phyloP scores from a whole-genome alignment of 35 echinoderm and acorn worm species.

The Apostichopus parvimensis region DNA sequence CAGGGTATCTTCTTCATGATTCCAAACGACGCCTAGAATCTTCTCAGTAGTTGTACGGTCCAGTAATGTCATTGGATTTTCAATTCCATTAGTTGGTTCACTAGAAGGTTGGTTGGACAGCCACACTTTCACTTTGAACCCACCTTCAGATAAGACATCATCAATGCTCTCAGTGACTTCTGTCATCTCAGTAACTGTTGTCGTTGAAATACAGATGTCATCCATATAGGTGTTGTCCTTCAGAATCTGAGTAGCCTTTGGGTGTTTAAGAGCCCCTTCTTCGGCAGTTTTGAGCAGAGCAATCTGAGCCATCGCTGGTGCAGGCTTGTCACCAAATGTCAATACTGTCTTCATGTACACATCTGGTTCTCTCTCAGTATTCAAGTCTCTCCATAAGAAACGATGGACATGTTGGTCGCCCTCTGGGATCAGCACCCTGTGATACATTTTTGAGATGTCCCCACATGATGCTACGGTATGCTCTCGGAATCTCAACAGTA shows the following conservation, averaged over 20 bases:
- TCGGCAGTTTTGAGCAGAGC: conserved; percentile 64
- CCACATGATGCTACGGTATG: conserved; percentile 52
- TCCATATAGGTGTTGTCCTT: conserved; percentile 78
- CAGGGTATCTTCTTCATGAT: conserved; percentile 46
- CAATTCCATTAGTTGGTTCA: not conserved
- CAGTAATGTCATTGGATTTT: not conserved
- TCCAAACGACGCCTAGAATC: conserved; percentile 62
- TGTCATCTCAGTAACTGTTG: conserved; percentile 4
- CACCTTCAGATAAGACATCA: not conserved
- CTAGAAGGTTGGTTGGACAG: conserved; percentile 23
- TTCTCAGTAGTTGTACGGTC: not conserved
- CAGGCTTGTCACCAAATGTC: conserved; percentile 85
- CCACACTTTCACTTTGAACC: conserved; percentile 53
- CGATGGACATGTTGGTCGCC: conserved; percentile 80
- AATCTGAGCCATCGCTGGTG: conserved; percentile 72
- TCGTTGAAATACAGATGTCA: conserved; percentile 73
- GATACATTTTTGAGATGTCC: conserved; percentile 87
- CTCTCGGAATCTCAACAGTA: conserved; percentile 66
- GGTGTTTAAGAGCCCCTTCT: conserved; percentile 36
- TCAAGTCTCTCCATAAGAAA: conserved; percentile 74
- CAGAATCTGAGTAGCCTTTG: conserved; percentile 40
- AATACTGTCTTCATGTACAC: conserved; percentile 68
- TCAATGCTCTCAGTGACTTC: conserved; percentile 22
- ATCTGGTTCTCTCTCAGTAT: conserved; percentile 40
- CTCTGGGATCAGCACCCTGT: conserved; percentile 65